Evolutionary conservation across 2,888 invertebrate genomes (phyloP), one percentile per base, ranked within the genome.

Genomic region (Meiosimyza decipiens): DNA sequence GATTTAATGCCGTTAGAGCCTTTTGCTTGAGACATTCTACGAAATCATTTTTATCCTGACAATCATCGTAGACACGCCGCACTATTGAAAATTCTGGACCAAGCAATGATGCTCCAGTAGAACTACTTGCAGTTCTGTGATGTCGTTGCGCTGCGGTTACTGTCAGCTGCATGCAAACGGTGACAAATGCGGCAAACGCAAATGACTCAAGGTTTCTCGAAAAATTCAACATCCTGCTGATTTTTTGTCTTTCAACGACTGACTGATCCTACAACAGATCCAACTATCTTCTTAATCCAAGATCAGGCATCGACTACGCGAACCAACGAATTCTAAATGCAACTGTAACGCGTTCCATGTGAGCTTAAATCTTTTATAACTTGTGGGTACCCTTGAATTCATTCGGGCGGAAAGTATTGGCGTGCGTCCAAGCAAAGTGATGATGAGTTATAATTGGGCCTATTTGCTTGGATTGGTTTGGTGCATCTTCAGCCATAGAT

Each of bases 1-100:
- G 89, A 57, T 89, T 87, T 63, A 91, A 85, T 13, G 90, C 91
- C 73, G 87, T 87, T 71, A 91, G 84, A 55, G 91, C 91, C 80
- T 91, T 91, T 78, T 90, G 89, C 83, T 91, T 91, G 69, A 91
- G 87, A 82, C 91, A 91, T 80, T 87, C 88, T 71, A 90, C 88
- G 81, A 91, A 88, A 80, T 91, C 90, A 81, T 89, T 89, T 77
- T 89, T 90, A 74, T 88, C 86, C 86, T 90, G 90, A 84, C 91
- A 91, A 80, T 91, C 91, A 77, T 91, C 91, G 81, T 91, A 91
- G 78, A 91, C 89, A 84, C 90, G 90, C 80, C 90, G 89, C 79
- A 90, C 86, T 76, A 91, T 87, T 74, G 88, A 84, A 80, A 90
- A 88, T 80, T 91, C 91, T 3, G 90, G 89, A n/a, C 89, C 88